Percentiles rank a stretch among this genome's conserved stretches.
These are phyloP conservation scores for Chiroxiphia lanceolata DNA, from an alignment of 2,797 vertebrate species.

Conservation along the genomic window DNA sequence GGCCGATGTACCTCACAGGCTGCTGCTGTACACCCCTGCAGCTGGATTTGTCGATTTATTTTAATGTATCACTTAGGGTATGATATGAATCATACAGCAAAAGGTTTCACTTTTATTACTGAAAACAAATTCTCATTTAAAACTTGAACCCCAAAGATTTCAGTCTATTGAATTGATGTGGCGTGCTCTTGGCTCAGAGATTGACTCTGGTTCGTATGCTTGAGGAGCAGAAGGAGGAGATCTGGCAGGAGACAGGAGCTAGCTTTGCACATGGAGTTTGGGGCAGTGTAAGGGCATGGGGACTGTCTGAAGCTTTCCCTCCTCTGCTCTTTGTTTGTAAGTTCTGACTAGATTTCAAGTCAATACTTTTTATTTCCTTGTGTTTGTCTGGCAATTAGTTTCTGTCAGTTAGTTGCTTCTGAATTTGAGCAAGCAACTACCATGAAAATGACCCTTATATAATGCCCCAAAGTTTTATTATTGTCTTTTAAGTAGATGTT, in stretches of 20 bases:
- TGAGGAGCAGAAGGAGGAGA: neutral
- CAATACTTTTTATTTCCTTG: neutral
- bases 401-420: neutral
- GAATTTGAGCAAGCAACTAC: neutral
- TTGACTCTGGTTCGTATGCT: neutral
- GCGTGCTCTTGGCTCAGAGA: neutral
- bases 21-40: neutral
- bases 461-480: neutral
- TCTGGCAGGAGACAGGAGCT: neutral
- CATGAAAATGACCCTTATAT: neutral
- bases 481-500: neutral
- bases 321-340: neutral
- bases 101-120: neutral
- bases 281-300: neutral
- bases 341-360: neutral
- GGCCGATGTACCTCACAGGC: neutral
- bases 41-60: neutral
- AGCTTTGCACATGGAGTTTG: rapidly evolving
- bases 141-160: neutral
- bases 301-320: neutral
- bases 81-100: neutral
- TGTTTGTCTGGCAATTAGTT: neutral
- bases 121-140: neutral
- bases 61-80: neutral
- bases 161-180: neutral